Percentiles rank a stretch among this genome's conserved stretches.
These are phyloP conservation scores for Zoanthus sansibaricus DNA, from an alignment of 92 coral and sea anemone species.

Conservation along the genomic window DNA sequence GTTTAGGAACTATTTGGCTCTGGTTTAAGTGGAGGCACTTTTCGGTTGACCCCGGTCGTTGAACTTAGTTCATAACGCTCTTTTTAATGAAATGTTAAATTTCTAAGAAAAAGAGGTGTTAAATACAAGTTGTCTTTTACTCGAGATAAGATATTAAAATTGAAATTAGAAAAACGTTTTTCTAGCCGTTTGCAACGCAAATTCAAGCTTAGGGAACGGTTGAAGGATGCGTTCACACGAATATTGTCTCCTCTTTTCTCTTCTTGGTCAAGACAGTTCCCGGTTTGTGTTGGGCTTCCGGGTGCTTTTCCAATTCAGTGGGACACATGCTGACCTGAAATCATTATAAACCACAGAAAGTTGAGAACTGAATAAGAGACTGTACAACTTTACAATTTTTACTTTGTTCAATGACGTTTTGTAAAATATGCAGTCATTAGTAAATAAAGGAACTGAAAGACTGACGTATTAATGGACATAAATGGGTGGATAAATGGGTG, in stretches of 20 bases:
- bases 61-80: too few species aligned
- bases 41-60: too few species aligned
- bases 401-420: too few species aligned
- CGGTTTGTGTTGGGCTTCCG: constrained; percentile 98
- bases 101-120: neutral
- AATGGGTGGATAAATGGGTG: too few species aligned
- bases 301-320: constrained; percentile 89
- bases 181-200: neutral
- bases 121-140: neutral
- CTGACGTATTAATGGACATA: too few species aligned
- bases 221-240: constrained; percentile 63
- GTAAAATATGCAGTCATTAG: too few species aligned
- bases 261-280: constrained; percentile 97
- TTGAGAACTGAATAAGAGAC: neutral
- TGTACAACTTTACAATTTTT: neutral
- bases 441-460: too few species aligned
- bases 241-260: constrained; percentile 98
- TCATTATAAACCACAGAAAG: constrained; percentile 2
- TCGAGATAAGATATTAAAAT: neutral
- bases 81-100: too few species aligned
- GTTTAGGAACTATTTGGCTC: too few species aligned
- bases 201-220: neutral
- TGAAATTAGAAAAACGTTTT: neutral
- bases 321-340: constrained; percentile 93
- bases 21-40: too few species aligned